phyloP scores from a whole-genome alignment of 1,140 invertebrate genomes.

The Megathymus violae region DNA sequence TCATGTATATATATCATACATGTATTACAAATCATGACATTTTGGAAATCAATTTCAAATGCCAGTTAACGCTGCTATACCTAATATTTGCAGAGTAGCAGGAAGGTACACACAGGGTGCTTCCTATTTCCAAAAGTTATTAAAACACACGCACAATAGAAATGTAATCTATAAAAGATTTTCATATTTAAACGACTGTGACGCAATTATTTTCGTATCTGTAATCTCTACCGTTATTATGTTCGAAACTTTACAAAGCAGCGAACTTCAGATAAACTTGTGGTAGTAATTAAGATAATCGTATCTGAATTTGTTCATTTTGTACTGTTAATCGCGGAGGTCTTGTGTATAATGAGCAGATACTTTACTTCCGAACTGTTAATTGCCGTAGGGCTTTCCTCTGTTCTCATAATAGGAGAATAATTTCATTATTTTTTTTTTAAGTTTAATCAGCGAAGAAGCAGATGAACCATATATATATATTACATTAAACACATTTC shows the following conservation, averaged over 20 bases:
- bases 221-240: background rate
- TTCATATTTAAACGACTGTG: background rate
- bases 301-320: slow-evolving; percentile 1
- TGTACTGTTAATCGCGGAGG: background rate
- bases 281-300: slow-evolving; percentile 5
- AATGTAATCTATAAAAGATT: background rate
- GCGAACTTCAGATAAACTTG: slow-evolving; percentile 1
- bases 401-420: background rate
- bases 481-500: too few relatives aligned
- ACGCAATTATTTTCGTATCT: background rate
- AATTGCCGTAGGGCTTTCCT: background rate
- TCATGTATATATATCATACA: too few relatives aligned
- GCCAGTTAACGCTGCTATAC: too few relatives aligned
- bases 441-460: too few relatives aligned
- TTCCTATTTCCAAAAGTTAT: too few relatives aligned
- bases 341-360: background rate
- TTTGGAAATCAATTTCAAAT: too few relatives aligned
- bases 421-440: too few relatives aligned
- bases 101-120: too few relatives aligned
- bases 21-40: too few relatives aligned
- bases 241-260: background rate
- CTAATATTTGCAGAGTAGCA: too few relatives aligned
- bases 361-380: background rate
- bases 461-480: too few relatives aligned
- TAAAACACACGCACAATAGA: too few relatives aligned